phyloP scores from a whole-genome alignment of 2,797 vertebrate species.

The Champsocephalus esox region DNA sequence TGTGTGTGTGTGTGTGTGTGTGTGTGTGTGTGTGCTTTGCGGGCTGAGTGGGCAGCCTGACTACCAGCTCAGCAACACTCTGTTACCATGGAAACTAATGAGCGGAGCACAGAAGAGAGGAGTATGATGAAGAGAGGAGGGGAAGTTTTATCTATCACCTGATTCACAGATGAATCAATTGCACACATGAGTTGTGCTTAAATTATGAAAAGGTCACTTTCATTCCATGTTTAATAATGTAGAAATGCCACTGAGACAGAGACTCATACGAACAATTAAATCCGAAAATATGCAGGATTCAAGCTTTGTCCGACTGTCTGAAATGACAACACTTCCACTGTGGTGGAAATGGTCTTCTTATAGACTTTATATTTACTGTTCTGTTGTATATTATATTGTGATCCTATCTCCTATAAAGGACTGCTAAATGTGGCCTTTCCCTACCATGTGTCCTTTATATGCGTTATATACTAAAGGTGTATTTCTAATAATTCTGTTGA shows the following conservation, averaged over 20 bases:
- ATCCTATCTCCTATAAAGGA: too few species aligned
- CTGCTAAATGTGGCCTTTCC: too few species aligned
- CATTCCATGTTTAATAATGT: not conserved
- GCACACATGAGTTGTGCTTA: not conserved
- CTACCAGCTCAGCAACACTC: constrained; percentile 82
- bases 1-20: constrained; percentile 18
- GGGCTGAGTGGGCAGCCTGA: constrained; percentile 84
- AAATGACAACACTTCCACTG: too few species aligned
- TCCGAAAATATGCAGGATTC: constrained; percentile 1
- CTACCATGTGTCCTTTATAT: too few species aligned
- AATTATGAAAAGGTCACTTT: not conserved
- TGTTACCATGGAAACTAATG: constrained; percentile 87
- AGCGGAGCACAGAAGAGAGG: constrained; percentile 42
- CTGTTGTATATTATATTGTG: too few species aligned
- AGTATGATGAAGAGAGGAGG: constrained; percentile 53
- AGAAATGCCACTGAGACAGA: too few species aligned
- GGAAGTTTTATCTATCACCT: constrained; percentile 31
- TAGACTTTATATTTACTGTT: too few species aligned
- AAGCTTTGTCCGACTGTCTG: not conserved
- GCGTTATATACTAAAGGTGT: too few species aligned
- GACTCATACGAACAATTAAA: not conserved
- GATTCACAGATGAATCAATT: too few species aligned
- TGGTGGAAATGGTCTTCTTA: too few species aligned
- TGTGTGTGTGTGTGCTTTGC: constrained; percentile 51
- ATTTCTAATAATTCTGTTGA: too few species aligned